These are phyloP conservation scores for Koerneria pararmatus DNA, from an alignment of 2,888 invertebrate species.

Conservation along the genomic window DNA sequence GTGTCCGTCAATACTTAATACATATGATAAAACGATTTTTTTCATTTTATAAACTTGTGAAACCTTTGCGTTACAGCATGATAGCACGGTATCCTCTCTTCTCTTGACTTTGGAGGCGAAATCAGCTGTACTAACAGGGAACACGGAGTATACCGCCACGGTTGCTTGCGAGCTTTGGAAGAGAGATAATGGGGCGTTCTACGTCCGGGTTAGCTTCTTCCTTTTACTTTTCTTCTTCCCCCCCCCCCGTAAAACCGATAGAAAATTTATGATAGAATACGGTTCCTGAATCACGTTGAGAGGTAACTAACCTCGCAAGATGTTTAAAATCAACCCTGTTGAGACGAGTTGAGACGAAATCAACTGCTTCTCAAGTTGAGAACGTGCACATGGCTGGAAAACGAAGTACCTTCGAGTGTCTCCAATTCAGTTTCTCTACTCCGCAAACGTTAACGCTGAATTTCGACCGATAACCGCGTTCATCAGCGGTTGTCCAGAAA, in stretches of 20 bases:
- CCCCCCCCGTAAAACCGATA: no score
- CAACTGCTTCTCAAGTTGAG: no score
- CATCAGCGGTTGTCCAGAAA: neutral
- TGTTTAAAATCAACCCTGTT: no score
- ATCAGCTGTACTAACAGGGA: neutral
- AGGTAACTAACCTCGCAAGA: no score
- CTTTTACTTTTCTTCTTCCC: neutral
- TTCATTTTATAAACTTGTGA: neutral
- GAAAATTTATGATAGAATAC: no score
- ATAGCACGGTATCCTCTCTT: constrained; percentile 12
- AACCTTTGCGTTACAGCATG: constrained; percentile 1
- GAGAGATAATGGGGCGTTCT: constrained; percentile 5
- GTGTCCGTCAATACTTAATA: neutral
- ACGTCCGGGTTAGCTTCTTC: constrained; percentile 5
- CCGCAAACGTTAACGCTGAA: neutral
- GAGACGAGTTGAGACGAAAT: no score
- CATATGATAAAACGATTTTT: neutral
- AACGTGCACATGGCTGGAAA: no score
- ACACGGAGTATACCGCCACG: constrained; percentile 13
- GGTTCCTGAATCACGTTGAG: no score
- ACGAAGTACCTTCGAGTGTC: no score
- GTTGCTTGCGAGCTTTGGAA: constrained; percentile 16
- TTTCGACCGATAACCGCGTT: constrained; percentile 7
- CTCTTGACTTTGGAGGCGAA: constrained; percentile 12
- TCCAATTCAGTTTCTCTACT: constrained; percentile 12